phyloP scores from a whole-genome alignment of 2,113 vertebrate genomes.

The Synodontis membranacea region DNA sequence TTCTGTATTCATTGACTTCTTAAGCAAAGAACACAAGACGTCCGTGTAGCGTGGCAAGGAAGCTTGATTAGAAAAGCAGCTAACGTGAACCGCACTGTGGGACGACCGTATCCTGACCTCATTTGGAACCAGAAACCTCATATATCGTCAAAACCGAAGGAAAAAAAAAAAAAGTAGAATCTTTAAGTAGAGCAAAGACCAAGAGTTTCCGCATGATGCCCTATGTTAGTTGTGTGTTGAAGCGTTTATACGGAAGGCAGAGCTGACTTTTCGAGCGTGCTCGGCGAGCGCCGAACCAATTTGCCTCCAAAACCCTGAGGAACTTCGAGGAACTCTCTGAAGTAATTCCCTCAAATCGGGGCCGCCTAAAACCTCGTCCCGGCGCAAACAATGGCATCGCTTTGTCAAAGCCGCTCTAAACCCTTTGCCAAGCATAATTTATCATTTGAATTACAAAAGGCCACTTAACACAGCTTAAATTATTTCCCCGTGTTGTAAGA shows the following conservation, averaged over 20 bases:
- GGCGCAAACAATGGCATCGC: slow-evolving; percentile 74
- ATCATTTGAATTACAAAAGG: slow-evolving; percentile 79
- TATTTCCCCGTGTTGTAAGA: slow-evolving; percentile 71
- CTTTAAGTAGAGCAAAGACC: background rate
- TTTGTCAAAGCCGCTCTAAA: slow-evolving; percentile 76
- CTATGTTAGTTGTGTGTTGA: slow-evolving; percentile 22
- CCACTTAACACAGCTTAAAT: slow-evolving; percentile 76
- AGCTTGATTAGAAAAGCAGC: slow-evolving; percentile 63
- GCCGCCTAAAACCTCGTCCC: slow-evolving; percentile 71
- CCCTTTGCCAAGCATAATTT: slow-evolving; percentile 78
- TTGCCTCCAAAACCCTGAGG: slow-evolving; percentile 73
- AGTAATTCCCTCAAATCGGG: slow-evolving; percentile 72
- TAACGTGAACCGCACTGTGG: slow-evolving; percentile 26
- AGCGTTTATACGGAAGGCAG: slow-evolving; percentile 49
- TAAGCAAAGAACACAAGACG: slow-evolving; percentile 50
- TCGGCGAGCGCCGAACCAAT: slow-evolving; percentile 70
- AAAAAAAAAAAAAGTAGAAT: background rate
- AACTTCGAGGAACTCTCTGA: slow-evolving; percentile 68
- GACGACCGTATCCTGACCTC: slow-evolving; percentile 4
- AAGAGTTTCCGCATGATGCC: slow-evolving; percentile 1
- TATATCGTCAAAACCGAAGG: background rate
- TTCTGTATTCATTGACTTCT: slow-evolving; percentile 55
- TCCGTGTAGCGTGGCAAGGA: slow-evolving; percentile 49
- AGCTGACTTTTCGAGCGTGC: slow-evolving; percentile 57
- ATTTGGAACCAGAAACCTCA: background rate